These are phyloP conservation scores for Cenopis cana DNA, from an alignment of 2,888 invertebrate genomes.

Conservation along the genomic window DNA sequence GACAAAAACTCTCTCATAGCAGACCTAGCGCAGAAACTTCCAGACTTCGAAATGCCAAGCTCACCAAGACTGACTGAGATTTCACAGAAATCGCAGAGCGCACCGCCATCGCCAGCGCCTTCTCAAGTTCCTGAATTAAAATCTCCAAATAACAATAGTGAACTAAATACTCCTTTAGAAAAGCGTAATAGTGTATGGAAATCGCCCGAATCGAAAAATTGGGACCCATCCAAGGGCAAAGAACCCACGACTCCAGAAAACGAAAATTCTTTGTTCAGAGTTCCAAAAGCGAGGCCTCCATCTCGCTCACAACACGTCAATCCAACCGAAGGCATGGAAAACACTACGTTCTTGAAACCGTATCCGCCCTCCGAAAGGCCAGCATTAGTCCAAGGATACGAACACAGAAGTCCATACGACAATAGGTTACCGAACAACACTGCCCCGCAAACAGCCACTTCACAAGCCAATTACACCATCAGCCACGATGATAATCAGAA, in stretches of 20 bases:
- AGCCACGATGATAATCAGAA: conserved; percentile 74
- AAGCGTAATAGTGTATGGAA: conserved; percentile 77
- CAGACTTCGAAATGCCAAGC: conserved; percentile 78
- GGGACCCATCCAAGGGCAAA: conserved; percentile 76
- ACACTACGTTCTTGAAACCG: conserved; percentile 86
- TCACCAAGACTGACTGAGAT: conserved; percentile 78
- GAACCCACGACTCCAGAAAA: conserved; percentile 68
- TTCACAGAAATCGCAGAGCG: conserved; percentile 74
- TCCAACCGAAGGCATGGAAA: conserved; percentile 76
- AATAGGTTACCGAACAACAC: conserved; percentile 60
- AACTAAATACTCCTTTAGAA: conserved; percentile 60
- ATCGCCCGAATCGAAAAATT: conserved; percentile 77
- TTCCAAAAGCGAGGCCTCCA: conserved; percentile 87
- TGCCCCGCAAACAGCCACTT: conserved; percentile 61
- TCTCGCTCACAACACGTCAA: conserved; percentile 84
- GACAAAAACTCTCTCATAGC: conserved; percentile 61
- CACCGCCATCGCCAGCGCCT: conserved; percentile 73
- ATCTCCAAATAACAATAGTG: conserved; percentile 69
- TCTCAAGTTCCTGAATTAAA: conserved; percentile 73
- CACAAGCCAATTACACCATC: conserved; percentile 75
- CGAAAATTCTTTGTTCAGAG: conserved; percentile 86
- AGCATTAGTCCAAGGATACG: conserved; percentile 72
- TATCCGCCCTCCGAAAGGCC: conserved; percentile 85
- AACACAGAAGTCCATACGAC: conserved; percentile 77
- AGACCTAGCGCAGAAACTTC: conserved; percentile 69